Evolutionary conservation across 2,113 vertebrate genomes (phyloP).

Genomic region (Scortum barcoo): DNA sequence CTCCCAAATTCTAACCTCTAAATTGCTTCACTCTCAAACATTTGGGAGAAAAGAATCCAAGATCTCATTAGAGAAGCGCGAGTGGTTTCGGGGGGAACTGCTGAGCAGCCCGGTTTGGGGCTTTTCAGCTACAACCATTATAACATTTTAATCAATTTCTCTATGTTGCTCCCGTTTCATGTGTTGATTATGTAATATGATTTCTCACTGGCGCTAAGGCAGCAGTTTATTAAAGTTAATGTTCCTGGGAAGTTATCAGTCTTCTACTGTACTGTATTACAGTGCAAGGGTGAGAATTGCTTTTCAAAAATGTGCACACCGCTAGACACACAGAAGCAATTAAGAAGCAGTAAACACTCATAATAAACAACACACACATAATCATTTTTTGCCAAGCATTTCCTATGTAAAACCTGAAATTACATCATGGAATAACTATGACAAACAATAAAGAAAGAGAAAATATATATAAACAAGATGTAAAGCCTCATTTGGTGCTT

Average conservation of each 20-base stretch:
- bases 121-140: conserved; percentile 51
- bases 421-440: conserved; percentile 4
- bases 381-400: conserved; percentile 31
- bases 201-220: conserved; percentile 11
- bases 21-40: conserved; percentile 69
- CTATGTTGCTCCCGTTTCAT: conserved; percentile 48
- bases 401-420: conserved; percentile 28
- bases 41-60: conserved; percentile 74
- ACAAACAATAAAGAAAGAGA: conserved; percentile 4
- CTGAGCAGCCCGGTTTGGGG: conserved; percentile 48
- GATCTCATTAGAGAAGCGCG: conserved; percentile 72
- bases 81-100: conserved; percentile 64
- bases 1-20: conserved; percentile 71
- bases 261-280: neutral
- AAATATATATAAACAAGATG: neutral
- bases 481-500: conserved; percentile 2
- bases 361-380: conserved; percentile 7
- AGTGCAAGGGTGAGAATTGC: neutral
- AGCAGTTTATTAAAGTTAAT: conserved; percentile 55
- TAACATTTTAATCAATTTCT: conserved; percentile 58
- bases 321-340: conserved; percentile 26
- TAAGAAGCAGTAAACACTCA: conserved; percentile 36
- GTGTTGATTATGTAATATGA: conserved; percentile 38
- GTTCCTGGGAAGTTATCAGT: conserved; percentile 39
- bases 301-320: neutral